Base-by-base conservation (phyloP, 2,888 invertebrate genomes). In the Chouioia cunea region DNA sequence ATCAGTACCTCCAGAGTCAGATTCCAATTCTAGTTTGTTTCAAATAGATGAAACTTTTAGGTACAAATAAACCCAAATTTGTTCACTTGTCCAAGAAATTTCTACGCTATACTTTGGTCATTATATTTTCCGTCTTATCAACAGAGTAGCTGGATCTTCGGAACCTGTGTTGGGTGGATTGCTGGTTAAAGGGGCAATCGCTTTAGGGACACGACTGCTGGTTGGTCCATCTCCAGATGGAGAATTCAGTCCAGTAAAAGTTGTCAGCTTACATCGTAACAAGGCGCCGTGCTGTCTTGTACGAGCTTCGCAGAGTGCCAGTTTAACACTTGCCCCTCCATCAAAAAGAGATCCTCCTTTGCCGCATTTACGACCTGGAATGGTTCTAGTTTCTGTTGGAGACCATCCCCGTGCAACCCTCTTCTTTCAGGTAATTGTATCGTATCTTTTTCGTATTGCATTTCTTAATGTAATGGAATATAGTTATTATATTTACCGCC, bases 21-120 rank as follows among this genome's bases (percentile, higher is more conserved):
- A 84, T 65, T 79, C 84, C 86, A 91, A 75, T 65, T 81, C 84
- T 4, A 85, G 85, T 58, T 73, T 85, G 81, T 97, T 97, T 85
- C 95, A 97, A 88, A 93, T 99, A 53, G 98, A 99, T 83, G 97
- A 97, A 87, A 95, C 94, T 14, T 96, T 96, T 77, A 83, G 83
- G 84, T 84, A 79, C 2, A 14, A 44, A 27, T 54, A 64, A 44
- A 50, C 47, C 18, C 44, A 36, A 50, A 56, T 43, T 47, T 65
- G 18, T 16, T 23, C 22, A 53, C 23, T 22, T 44, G 20, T 56
- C n/a, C 12, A 67, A 4, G n/a, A 18, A 15, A 8, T 23, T 50
- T 50, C 16, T 16, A 1, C 6, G 4, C 16, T 15, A 16, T n/a
- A 2, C 6, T 48, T 48, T 16, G 8, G 15, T 14, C 54, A 54